Evolutionary conservation across 2,888 invertebrate genomes (phyloP), one percentile per base, ranked within the genome.

Genomic region (Nebria brevicollis): DNA sequence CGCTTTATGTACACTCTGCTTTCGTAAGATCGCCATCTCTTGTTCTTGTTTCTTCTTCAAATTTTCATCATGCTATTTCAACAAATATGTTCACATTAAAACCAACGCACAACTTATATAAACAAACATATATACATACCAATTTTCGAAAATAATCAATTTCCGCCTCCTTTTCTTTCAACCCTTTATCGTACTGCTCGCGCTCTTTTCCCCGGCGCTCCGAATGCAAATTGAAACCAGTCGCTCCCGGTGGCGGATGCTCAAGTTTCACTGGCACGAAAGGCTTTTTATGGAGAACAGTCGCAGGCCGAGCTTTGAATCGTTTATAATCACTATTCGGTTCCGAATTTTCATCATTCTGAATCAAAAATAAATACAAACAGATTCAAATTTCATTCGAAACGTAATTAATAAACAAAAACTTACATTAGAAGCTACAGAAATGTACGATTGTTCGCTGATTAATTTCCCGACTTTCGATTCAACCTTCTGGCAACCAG

Each of bases 301-400:
- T 87, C 0, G 93, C 90, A 26, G 93, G 92, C 75, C 90, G 89
- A 1, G 95, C 94, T 87, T 93, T 93, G 88, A 94, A 94, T 75
- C 83, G 82, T 20, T 86, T 84, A 41, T 83, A 64, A 26, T 86
- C 85, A 78, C 86, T 83, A 81, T 85, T 82, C 79, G 81, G 77
- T 73, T 77, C 81, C 8, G 42, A 85, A 82, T 84, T 88, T 82
- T 85, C 89, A 87, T 84, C 89, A 87, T 84, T 89, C 89, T 84
- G 89, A 82, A 89, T 2, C 3, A 89, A 84, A 73, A 76, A 83
- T 72, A 83, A 66, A 70, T 26, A 65, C 70, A 70, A 20, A 65
- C 70, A 65, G 20, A 20, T 20, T 20, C 20, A 20, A 20, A 20
- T 20, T 1, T 20, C 20, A 20, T 20, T 20, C 20, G 20, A 20